phyloP scores from a whole-genome alignment of 2,797 vertebrate species.

The Melanotaenia maccullochi region DNA sequence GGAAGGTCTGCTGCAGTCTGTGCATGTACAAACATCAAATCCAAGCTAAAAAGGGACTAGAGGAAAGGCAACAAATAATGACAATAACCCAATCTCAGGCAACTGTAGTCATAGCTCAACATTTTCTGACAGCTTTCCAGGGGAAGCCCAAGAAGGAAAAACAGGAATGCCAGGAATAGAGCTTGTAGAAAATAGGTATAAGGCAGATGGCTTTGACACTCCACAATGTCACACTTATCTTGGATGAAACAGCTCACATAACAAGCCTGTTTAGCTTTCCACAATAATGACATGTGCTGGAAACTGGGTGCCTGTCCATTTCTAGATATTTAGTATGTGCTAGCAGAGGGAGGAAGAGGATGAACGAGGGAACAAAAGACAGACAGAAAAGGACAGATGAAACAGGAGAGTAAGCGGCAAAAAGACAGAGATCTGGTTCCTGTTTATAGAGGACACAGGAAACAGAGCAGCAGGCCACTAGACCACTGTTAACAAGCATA shows the following conservation, averaged over 20 bases:
- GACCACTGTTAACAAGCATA: slow-evolving; percentile 26
- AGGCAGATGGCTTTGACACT: slow-evolving; percentile 36
- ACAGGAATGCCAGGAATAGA: slow-evolving; percentile 78
- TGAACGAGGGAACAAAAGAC: slow-evolving; percentile 37
- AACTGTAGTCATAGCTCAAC: slow-evolving; percentile 47
- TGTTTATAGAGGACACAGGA: slow-evolving; percentile 77
- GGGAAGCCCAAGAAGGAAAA: slow-evolving; percentile 64
- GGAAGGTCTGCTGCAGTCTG: slow-evolving; percentile 27
- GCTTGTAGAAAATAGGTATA: slow-evolving; percentile 62
- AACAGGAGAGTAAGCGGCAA: slow-evolving; percentile 44
- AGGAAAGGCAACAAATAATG: slow-evolving; percentile 64
- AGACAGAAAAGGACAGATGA: slow-evolving; percentile 44
- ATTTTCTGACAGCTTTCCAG: slow-evolving; percentile 67
- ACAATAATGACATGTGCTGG: slow-evolving; percentile 36
- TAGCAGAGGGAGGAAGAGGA: slow-evolving; percentile 37
- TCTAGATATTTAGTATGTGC: slow-evolving; percentile 41
- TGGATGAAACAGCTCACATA: slow-evolving; percentile 30
- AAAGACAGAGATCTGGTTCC: slow-evolving; percentile 67
- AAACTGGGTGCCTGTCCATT: slow-evolving; percentile 33
- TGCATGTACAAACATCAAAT: slow-evolving; percentile 32
- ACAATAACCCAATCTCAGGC: slow-evolving; percentile 54
- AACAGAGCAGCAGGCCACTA: slow-evolving; percentile 50
- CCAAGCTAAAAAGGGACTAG: slow-evolving; percentile 53
- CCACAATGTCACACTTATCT: slow-evolving; percentile 44
- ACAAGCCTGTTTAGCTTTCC: slow-evolving; percentile 40